phyloP scores from a whole-genome alignment of 1,140 invertebrate species.

The Nomia melanderi region DNA sequence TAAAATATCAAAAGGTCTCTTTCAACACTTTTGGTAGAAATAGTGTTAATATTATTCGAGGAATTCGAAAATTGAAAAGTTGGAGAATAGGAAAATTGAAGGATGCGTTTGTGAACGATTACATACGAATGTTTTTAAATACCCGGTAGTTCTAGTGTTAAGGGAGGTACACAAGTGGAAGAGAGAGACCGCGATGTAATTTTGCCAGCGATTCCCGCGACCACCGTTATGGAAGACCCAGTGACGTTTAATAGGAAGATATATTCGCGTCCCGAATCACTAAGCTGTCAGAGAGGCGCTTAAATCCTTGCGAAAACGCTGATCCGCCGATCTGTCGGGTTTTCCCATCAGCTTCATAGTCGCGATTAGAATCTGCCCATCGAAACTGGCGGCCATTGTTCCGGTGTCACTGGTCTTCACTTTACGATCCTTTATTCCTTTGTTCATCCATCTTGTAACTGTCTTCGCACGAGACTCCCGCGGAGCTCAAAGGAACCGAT shows the following conservation, averaged over 20 bases:
- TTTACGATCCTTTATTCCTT: not conserved
- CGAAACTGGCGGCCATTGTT: slow-evolving; percentile 41
- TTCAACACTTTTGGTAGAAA: too few relatives aligned
- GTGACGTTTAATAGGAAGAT: slow-evolving; percentile 3
- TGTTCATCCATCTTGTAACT: too few relatives aligned
- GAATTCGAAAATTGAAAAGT: too few relatives aligned
- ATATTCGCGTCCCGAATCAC: not conserved
- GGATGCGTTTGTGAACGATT: too few relatives aligned
- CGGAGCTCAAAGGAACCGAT: slow-evolving; percentile 18
- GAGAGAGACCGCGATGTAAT: too few relatives aligned
- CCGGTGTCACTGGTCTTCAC: not conserved
- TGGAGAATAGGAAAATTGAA: too few relatives aligned
- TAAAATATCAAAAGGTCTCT: too few relatives aligned
- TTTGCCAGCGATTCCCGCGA: too few relatives aligned
- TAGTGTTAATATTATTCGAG: too few relatives aligned
- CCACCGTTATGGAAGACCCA: not conserved
- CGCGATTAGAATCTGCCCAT: slow-evolving; percentile 27
- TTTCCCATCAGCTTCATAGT: slow-evolving; percentile 35
- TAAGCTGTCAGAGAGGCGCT: not conserved
- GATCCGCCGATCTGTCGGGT: slow-evolving; percentile 29
- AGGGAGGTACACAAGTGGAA: too few relatives aligned
- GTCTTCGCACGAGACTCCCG: not conserved
- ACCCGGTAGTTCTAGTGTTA: too few relatives aligned
- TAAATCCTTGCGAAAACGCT: slow-evolving; percentile 37
- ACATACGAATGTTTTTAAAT: too few relatives aligned